A percentile compares a stretch with the other conserved stretches of the same genome.
phyloP scores from a whole-genome alignment of 2,888 invertebrate species.

The Euzophera pinguis region DNA sequence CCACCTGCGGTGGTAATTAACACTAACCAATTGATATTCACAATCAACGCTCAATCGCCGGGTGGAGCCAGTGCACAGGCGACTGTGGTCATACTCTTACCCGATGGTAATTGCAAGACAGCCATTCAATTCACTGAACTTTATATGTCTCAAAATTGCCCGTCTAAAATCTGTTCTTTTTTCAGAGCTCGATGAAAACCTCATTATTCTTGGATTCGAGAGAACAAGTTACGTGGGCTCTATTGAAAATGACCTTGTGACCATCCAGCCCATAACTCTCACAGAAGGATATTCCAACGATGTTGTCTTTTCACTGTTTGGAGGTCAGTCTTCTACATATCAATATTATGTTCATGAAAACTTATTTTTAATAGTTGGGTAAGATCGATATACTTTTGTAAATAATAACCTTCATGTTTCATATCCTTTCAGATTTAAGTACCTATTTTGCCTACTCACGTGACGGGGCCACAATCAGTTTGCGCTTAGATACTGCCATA shows the following conservation, averaged over 20 bases:
- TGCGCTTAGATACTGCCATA: slow-evolving; percentile 18
- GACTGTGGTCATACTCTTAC: too few species aligned
- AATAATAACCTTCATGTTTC: too few species aligned
- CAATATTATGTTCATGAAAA: too few species aligned
- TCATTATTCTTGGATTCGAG: slow-evolving; percentile 26
- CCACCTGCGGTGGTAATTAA: too few species aligned
- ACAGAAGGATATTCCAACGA: slow-evolving; percentile 10
- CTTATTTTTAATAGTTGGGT: too few species aligned
- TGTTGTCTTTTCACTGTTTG: slow-evolving; percentile 22
- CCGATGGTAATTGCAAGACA: too few species aligned
- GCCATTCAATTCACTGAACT: too few species aligned
- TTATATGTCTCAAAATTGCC: too few species aligned
- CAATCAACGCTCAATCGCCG: too few species aligned
- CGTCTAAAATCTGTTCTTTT: neutral
- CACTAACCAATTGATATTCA: too few species aligned
- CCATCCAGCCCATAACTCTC: neutral
- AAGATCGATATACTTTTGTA: too few species aligned
- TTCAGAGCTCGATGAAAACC: neutral
- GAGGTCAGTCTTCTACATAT: neutral
- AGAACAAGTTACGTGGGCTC: slow-evolving; percentile 28
- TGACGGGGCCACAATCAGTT: slow-evolving; percentile 20
- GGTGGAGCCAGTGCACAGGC: too few species aligned
- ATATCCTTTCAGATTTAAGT: slow-evolving; percentile 22
- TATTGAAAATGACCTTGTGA: neutral
- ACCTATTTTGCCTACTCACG: slow-evolving; percentile 14